Evolutionary conservation across 2,113 vertebrate genomes (phyloP), one percentile per base, ranked within the genome.

Genomic region (Anser brachyrhynchus): DNA sequence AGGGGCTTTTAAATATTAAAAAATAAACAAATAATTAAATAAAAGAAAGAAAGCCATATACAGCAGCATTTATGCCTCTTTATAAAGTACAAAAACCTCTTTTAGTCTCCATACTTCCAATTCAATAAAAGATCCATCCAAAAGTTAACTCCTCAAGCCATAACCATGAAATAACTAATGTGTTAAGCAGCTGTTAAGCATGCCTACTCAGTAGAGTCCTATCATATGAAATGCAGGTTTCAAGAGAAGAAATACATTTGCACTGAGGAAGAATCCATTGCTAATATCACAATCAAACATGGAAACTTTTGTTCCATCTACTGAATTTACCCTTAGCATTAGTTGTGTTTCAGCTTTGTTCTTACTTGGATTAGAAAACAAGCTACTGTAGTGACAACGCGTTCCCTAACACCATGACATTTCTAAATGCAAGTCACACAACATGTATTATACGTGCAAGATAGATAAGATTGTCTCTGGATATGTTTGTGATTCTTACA

Each of bases 401-500:
- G 2, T 35, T 22, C 79, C 51, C 81, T 66, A 66, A 55, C 20
- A 15, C 26, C 0, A 1, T 26, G 14, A 46, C 55, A 11, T 17
- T 76, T 73, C 41, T 39, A 92, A 93, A 58, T 64, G 16, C 23
- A 51, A 89, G 23, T 67, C 75, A 78, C 15, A 39, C 23, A 64
- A 67, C 4, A 17, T 8, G 4, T 33, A 9, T 72, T 72, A 62
- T 39, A 73, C 59, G 51, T 90, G 26, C 12, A 37, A 74, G 39
- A 71, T 6, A 76, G 54, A 51, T 65, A 79, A 61, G 20, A 82
- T n/a, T 49, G 54, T 67, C 73, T 94, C 65, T 64, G 31, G 21
- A 58, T 80, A 79, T 87, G 93, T 95, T 76, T 82, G 33, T 78
- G 52, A n/a, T 58, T 91, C 49, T 81, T 84, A 37, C 13, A 76